These are phyloP conservation scores for Stylophora pistillata DNA, from an alignment of 64 coral and sea anemone species.

Conservation along the genomic window DNA sequence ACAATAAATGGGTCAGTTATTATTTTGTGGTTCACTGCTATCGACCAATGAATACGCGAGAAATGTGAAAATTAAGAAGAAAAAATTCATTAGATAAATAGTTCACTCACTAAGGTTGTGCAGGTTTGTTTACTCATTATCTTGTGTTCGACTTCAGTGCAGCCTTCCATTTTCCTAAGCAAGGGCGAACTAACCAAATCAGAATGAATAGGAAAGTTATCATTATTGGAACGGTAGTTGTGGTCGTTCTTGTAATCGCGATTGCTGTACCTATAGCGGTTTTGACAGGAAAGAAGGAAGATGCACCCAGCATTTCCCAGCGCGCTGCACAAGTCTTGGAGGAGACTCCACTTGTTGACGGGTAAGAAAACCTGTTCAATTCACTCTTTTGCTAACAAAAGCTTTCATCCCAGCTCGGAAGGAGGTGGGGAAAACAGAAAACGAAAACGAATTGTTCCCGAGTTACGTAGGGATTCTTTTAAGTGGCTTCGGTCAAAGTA, in stretches of 20 bases:
- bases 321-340: slow-evolving; percentile 12
- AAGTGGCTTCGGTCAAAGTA: no score
- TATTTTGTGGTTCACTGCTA: not conserved
- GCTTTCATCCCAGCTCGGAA: not conserved
- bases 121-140: not conserved
- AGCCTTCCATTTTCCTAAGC: not conserved
- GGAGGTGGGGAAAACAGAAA: not conserved
- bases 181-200: not conserved
- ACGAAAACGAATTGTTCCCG: no score
- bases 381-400: not conserved
- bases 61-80: not conserved
- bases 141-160: not conserved
- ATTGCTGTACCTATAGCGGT: slow-evolving; percentile 26
- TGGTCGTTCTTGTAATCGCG: slow-evolving; percentile 13
- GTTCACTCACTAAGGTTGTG: not conserved
- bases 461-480: no score
- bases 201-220: slow-evolving; percentile 3
- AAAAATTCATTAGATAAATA: not conserved
- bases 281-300: slow-evolving; percentile 5
- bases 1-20: not conserved
- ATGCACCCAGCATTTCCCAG: not conserved
- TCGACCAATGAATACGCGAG: not conserved
- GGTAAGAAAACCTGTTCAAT: slow-evolving; percentile 37
- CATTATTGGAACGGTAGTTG: slow-evolving; percentile 6
- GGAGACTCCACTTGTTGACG: slow-evolving; percentile 70